These are phyloP conservation scores for Ferdinandea cuprea DNA, from an alignment of 2,888 invertebrate genomes.

Conservation along the genomic window DNA sequence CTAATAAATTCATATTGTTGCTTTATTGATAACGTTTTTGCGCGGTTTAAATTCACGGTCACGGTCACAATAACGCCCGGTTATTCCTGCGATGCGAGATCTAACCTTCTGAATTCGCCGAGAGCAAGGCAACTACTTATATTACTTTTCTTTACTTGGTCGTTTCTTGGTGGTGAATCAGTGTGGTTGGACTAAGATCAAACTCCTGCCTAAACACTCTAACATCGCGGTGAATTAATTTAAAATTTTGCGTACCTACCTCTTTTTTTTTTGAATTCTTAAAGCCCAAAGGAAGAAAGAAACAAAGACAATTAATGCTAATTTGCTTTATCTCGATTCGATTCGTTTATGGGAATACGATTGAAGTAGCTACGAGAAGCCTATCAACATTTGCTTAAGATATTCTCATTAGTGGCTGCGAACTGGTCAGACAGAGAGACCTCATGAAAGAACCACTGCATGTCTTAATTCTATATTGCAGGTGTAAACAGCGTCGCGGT, in stretches of 20 bases:
- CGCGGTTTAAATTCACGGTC: slow-evolving; percentile 56
- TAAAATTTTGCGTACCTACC: slow-evolving; percentile 3
- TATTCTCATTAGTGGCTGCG: slow-evolving; percentile 5
- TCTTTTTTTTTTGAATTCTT: slow-evolving; percentile 1
- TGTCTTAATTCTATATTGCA: slow-evolving; percentile 23
- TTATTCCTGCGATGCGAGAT: slow-evolving; percentile 66
- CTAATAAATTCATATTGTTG: slow-evolving; percentile 49
- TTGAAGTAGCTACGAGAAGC: slow-evolving; percentile 4
- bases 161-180: slow-evolving; percentile 1
- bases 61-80: slow-evolving; percentile 57
- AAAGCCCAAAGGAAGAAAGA: slow-evolving; percentile 1
- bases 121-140: slow-evolving; percentile 56
- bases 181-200: slow-evolving; percentile 18
- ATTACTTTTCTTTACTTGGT: slow-evolving; percentile 48
- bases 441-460: neutral
- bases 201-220: slow-evolving; percentile 26
- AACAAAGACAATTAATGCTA: slow-evolving; percentile 26
- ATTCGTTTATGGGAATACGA: slow-evolving; percentile 11
- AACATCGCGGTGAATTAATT: slow-evolving; percentile 32
- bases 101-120: slow-evolving; percentile 59
- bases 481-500: slow-evolving; percentile 10
- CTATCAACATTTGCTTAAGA: slow-evolving; percentile 5
- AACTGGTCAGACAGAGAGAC: neutral
- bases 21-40: slow-evolving; percentile 25
- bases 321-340: slow-evolving; percentile 27